phyloP scores from a whole-genome alignment of 2,797 vertebrate species.

The Bradypus variegatus region DNA sequence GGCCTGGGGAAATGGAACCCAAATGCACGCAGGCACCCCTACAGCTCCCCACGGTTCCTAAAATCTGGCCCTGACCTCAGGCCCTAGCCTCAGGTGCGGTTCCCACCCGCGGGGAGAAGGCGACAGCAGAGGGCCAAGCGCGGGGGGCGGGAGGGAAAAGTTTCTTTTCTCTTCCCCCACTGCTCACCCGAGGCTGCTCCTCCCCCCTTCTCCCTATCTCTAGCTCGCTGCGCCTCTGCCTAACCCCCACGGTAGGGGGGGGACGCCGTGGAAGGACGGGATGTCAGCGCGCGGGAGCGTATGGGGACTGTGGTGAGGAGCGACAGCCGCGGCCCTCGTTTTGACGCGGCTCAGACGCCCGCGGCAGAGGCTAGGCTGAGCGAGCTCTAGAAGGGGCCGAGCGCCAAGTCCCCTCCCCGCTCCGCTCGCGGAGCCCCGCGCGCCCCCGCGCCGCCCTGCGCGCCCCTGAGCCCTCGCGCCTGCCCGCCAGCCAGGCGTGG shows the following conservation, averaged over 20 bases:
- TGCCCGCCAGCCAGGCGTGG: conserved; percentile 20
- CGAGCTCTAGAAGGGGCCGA: background rate
- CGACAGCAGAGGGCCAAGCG: background rate
- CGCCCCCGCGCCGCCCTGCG: conserved; percentile 39
- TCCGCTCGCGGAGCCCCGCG: background rate
- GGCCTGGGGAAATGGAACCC: background rate
- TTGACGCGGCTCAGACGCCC: background rate
- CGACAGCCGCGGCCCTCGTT: conserved; percentile 13
- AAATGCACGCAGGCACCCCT: background rate
- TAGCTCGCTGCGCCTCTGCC: conserved; percentile 57
- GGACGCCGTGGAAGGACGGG: background rate
- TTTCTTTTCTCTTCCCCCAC: conserved; percentile 49
- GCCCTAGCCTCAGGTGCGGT: conserved; percentile 46
- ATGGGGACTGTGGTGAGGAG: background rate
- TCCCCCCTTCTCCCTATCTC: background rate
- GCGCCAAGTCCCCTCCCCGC: background rate
- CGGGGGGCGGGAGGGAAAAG: conserved; percentile 56
- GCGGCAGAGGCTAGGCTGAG: background rate
- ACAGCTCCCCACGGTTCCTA: background rate
- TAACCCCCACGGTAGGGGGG: conserved; percentile 60
- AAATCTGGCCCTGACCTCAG: conserved; percentile 17
- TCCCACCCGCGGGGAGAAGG: background rate
- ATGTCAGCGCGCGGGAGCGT: conserved; percentile 14
- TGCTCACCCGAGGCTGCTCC: conserved; percentile 47
- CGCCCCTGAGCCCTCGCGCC: conserved; percentile 46